Evolutionary conservation across 1,140 invertebrate species (phyloP), one percentile per base, ranked within the genome.

Genomic region (Episyrphus balteatus): DNA sequence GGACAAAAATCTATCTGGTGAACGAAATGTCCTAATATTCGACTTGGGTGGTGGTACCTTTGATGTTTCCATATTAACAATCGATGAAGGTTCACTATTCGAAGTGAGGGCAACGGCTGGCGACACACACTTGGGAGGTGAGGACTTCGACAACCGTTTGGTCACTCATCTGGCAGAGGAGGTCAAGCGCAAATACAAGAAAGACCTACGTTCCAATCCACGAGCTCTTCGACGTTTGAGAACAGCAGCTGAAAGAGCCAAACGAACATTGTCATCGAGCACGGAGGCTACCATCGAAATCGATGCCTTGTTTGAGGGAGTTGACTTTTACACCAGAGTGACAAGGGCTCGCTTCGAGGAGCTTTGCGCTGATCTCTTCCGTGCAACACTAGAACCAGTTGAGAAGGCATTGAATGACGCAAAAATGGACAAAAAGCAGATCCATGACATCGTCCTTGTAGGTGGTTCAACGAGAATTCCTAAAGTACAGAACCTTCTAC

Each of bases 251-350:
- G 84, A 87, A 72, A 75, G 73, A 66, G 79, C 80, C 12, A 83
- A 83, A 64, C 71, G 80, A 53, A 81, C 79, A 0, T 57, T 82
- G 9, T 82, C 80, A 1, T 81, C 79, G 1, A 78, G 74, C 55
- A 78, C 79, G 14, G 79, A 82, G 72, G 79, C 80, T 2, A 83
- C 74, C 62, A 70, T 87, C 50, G 82, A 85, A 71, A 80, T 86
- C 41, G 82, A 86, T 57, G 81, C 83, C 5, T 60, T 86, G 21
- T 77, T 79, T 49, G 82, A 86, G 50, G 83, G 83, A 10, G 74
- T 84, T 31, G 89, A 92, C 66, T 91, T 89, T 68, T 90, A 91
- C 68, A 84, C 86, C 1, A 87, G 81, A 61, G 79, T 92, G 33
- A 83, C 84, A 18, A 75, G 88, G 54, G 89, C 88, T 8, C 71